These are phyloP conservation scores for Tragulus kanchil DNA, from an alignment of 2,113 vertebrate species.

Conservation along the genomic window DNA sequence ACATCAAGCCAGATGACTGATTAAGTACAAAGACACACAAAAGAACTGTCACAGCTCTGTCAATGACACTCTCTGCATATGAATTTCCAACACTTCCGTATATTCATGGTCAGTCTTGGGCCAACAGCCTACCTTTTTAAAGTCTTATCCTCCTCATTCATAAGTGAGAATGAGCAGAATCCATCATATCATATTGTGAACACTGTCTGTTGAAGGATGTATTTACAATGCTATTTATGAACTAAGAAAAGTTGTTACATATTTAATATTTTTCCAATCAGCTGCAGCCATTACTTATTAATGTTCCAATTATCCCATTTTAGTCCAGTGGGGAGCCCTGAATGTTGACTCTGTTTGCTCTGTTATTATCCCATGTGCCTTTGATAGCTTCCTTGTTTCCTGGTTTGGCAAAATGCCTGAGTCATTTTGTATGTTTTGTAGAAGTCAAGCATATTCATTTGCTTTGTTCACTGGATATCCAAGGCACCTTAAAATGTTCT, in stretches of 20 bases:
- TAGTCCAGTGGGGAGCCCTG: background rate
- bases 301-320: background rate
- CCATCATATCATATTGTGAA: background rate
- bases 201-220: background rate
- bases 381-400: background rate
- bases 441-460: background rate
- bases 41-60: background rate
- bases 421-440: background rate
- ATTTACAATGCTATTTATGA: background rate
- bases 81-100: background rate
- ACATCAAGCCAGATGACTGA: background rate
- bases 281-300: background rate
- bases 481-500: background rate
- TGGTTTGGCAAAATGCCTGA: background rate
- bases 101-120: background rate
- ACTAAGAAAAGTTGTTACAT: background rate
- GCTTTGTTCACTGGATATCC: background rate
- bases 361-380: background rate
- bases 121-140: background rate
- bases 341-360: background rate
- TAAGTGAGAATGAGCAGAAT: background rate
- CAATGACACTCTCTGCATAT: background rate
- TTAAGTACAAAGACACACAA: background rate
- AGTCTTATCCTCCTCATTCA: background rate
- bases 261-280: constrained; percentile 1